Conservation (phyloP, 2,797 vertebrate genomes). For the Petrocephalus sullivani region DNA sequence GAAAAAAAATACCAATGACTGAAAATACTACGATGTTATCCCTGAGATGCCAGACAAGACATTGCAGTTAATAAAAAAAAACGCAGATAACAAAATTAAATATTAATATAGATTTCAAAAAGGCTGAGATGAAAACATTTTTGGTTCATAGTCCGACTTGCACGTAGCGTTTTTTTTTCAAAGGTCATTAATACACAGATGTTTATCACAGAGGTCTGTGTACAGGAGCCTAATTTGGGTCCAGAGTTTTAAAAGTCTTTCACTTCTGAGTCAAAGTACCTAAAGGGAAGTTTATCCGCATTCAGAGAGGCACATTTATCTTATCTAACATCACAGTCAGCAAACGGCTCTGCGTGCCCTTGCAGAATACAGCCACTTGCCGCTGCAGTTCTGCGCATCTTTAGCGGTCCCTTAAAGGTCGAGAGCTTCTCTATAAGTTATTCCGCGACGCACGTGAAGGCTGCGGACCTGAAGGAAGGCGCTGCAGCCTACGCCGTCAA, state of each 20-base stretch:
- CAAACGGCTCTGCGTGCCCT: background rate
- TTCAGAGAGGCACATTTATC: background rate
- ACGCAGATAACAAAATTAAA: constrained; percentile 55
- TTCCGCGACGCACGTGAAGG: background rate
- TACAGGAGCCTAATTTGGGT: too few species aligned
- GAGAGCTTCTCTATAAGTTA: background rate
- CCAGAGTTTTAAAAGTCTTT: background rate
- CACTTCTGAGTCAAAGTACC: background rate
- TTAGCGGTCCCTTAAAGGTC: background rate
- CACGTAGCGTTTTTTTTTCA: background rate
- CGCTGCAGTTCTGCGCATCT: background rate
- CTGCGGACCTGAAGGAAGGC: background rate
- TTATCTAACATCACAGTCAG: background rate
- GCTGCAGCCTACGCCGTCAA: background rate
- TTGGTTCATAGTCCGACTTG: background rate
- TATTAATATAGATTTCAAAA: constrained; percentile 53
- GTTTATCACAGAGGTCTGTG: background rate
- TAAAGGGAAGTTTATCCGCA: background rate
- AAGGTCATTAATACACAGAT: background rate
- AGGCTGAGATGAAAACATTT: constrained; percentile 45
- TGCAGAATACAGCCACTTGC: background rate
- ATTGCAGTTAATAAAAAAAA: constrained; percentile 51
- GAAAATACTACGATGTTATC: constrained; percentile 57
- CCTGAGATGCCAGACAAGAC: constrained; percentile 64
- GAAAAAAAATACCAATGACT: constrained; percentile 26